Evolutionary conservation across 2,888 invertebrate species (phyloP), one percentile per base, ranked within the genome.

Genomic region (Pseudococcus viburni): DNA sequence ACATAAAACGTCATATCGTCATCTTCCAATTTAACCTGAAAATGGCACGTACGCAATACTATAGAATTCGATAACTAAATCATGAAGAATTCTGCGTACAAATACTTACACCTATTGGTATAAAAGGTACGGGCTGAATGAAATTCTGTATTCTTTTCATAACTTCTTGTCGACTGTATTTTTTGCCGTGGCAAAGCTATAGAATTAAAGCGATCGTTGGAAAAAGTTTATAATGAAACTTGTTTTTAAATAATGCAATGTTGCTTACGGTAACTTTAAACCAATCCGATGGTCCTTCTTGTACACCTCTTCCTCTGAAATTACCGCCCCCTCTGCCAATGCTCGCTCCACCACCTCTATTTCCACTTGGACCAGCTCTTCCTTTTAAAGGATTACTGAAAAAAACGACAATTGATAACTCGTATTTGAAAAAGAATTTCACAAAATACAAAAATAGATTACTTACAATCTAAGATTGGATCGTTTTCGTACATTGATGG

Each of bases 1-100:
- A 88, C 83, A 42, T 33, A 88, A 59, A 88, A 88, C 11, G 88
- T 83, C 39, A 88, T 51, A 59, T 88, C 88, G 48, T 88, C 88
- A n/a, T 77, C 88, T 51, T 55, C 39, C 1, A 88, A 39, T 83
- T 80, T 88, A 9, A 88, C 88, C 88, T 88, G 55, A 5, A 33
- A 73, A 64, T 64, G 5, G 42, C 42, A 42, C 6, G 42, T 8
- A 33, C 3, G 33, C 19, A 19, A 22, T 1, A 15, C 5, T 51
- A 0, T 15, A 12, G 9, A 51, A 51, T 15, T 51, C 4, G 12
- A 51, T 51, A n/a, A 51, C 11, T 2, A 39, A 42, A 73, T 22
- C 7, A 68, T 33, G 11, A 26, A 22, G 6, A 26, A 9, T 8
- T 68, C 11, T 68, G 12, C 3, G 7, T 22, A 9, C 9, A 19